Evolutionary conservation across 1,140 invertebrate genomes (phyloP).

Genomic region (Marisa cornuarietis): DNA sequence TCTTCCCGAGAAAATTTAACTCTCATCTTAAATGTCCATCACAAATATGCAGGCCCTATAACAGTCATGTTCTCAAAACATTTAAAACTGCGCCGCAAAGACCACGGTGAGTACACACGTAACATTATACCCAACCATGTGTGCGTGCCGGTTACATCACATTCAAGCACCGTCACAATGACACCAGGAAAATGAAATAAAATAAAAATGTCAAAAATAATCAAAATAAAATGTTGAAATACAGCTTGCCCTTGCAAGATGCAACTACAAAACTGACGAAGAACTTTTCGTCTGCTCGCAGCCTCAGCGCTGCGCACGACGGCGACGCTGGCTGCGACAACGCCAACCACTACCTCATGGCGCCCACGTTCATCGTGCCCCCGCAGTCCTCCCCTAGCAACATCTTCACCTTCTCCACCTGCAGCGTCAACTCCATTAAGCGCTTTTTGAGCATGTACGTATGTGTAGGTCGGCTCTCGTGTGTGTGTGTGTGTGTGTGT

Average conservation of each 20-base stretch:
- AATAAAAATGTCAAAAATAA: neutral
- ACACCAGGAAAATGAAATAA: neutral
- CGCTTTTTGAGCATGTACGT: too few species aligned
- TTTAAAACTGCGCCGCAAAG: neutral
- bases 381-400: too few species aligned
- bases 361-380: too few species aligned
- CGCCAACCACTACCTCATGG: too few species aligned
- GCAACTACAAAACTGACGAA: neutral
- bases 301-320: too few species aligned
- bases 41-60: neutral
- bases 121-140: neutral
- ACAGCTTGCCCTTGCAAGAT: neutral
- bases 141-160: neutral
- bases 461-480: too few species aligned
- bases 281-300: too few species aligned
- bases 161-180: neutral
- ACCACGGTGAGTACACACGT: neutral
- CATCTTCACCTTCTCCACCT: too few species aligned
- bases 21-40: neutral
- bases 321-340: too few species aligned
- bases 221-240: neutral
- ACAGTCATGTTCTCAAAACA: neutral
- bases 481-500: too few species aligned
- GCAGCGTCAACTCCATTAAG: too few species aligned
- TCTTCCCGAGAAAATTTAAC: neutral